These are phyloP conservation scores for Autographa pulchrina DNA, from an alignment of 2,888 invertebrate genomes.

Conservation along the genomic window DNA sequence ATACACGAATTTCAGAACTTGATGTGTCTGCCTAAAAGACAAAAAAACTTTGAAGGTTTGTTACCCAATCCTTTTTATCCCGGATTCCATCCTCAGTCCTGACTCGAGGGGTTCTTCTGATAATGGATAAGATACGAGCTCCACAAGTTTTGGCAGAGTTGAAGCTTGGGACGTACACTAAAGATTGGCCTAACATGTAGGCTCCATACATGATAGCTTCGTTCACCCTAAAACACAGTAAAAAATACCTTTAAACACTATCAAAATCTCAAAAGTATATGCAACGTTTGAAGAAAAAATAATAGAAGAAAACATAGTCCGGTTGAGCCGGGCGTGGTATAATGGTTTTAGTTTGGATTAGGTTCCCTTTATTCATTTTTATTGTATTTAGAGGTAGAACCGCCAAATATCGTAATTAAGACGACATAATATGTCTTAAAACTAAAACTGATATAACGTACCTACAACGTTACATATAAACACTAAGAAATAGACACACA, in stretches of 20 bases:
- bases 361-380: too few relatives aligned
- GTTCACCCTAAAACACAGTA: constrained; percentile 88
- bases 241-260: background rate
- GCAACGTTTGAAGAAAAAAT: too few relatives aligned
- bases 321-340: too few relatives aligned
- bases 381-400: too few relatives aligned
- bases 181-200: constrained; percentile 93
- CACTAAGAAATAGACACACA: too few relatives aligned
- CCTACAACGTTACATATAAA: too few relatives aligned
- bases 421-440: too few relatives aligned
- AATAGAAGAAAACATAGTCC: too few relatives aligned
- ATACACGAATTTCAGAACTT: background rate
- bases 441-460: too few relatives aligned
- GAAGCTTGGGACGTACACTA: constrained; percentile 94
- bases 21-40: constrained; percentile 59
- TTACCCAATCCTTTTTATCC: constrained; percentile 82
- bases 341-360: too few relatives aligned
- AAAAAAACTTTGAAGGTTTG: constrained; percentile 1
- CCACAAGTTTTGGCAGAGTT: constrained; percentile 90
- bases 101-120: constrained; percentile 77
- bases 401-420: too few relatives aligned
- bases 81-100: constrained; percentile 74
- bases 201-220: constrained; percentile 94
- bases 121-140: constrained; percentile 77
- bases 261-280: too few relatives aligned